Evolutionary conservation across 2,797 vertebrate genomes (phyloP).

Genomic region (Lindbergichthys nudifrons): DNA sequence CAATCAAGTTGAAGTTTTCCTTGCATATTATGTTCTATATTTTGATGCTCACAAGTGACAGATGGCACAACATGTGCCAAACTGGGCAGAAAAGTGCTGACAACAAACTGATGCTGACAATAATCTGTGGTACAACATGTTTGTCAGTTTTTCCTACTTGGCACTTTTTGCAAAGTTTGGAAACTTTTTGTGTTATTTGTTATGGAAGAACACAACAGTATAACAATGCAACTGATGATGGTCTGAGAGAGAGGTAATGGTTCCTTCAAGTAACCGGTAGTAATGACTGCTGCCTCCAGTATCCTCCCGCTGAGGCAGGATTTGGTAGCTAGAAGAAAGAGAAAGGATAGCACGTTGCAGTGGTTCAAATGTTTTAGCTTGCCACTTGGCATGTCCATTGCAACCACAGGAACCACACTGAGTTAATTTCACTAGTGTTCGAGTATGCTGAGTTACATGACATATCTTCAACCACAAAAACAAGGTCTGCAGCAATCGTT

Average conservation of each 20-base stretch:
- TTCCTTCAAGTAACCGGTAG: not conserved
- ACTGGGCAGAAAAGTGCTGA: conserved; percentile 60
- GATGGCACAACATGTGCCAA: conserved; percentile 57
- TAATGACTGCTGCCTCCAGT: not conserved
- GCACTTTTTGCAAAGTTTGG: conserved; percentile 37
- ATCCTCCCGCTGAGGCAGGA: not conserved
- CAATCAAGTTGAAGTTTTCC: conserved; percentile 48
- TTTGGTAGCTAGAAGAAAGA: not conserved
- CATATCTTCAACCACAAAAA: conserved; percentile 2
- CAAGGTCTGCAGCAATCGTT: not conserved
- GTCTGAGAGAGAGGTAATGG: not conserved
- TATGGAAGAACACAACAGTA: conserved; percentile 19
- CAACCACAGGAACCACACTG: conserved; percentile 7
- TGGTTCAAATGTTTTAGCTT: not conserved
- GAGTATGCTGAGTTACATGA: conserved; percentile 6
- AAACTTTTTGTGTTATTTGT: conserved; percentile 46
- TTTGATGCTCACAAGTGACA: conserved; percentile 63
- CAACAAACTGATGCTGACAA: conserved; percentile 44
- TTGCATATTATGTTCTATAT: conserved; percentile 40
- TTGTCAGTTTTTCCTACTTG: conserved; percentile 46
- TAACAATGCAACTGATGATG: conserved; percentile 16
- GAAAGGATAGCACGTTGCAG: not conserved
- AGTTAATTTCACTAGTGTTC: conserved; percentile 6
- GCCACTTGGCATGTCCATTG: conserved; percentile 3
- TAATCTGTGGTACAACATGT: conserved; percentile 37